phyloP scores from a whole-genome alignment of 2,888 invertebrate genomes.

The Steromphala cineraria region DNA sequence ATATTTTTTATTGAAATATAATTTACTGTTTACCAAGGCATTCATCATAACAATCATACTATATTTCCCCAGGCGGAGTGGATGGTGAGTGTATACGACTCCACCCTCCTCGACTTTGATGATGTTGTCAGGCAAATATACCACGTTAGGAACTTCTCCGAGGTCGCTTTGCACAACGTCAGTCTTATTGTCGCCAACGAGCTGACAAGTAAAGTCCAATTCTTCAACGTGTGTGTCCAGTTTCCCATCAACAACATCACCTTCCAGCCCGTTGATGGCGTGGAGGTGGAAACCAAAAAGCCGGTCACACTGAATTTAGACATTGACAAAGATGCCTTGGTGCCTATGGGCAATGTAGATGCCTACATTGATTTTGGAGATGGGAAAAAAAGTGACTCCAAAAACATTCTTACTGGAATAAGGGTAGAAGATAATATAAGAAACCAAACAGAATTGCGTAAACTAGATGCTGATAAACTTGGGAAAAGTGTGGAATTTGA shows the following conservation, averaged over 20 bases:
- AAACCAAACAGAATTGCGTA: background rate
- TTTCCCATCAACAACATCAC: conserved; percentile 6
- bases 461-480: background rate
- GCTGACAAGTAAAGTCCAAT: background rate
- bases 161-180: background rate
- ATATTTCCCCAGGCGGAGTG: background rate
- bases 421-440: background rate
- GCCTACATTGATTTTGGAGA: background rate
- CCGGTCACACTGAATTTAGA: background rate
- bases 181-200: conserved; percentile 21
- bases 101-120: background rate
- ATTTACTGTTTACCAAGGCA: no score
- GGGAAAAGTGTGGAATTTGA: background rate
- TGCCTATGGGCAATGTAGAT: conserved; percentile 12
- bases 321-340: background rate
- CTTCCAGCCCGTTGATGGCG: background rate
- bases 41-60: no score
- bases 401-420: background rate
- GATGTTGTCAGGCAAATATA: background rate
- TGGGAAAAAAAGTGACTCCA: background rate
- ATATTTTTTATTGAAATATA: no score
- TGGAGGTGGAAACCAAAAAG: background rate
- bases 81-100: conserved; percentile 9
- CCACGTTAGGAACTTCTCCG: background rate
- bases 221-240: conserved; percentile 11